phyloP scores from a whole-genome alignment of 37 sponge, comb jelly and placozoan species.

The Tethya wilhelma region DNA sequence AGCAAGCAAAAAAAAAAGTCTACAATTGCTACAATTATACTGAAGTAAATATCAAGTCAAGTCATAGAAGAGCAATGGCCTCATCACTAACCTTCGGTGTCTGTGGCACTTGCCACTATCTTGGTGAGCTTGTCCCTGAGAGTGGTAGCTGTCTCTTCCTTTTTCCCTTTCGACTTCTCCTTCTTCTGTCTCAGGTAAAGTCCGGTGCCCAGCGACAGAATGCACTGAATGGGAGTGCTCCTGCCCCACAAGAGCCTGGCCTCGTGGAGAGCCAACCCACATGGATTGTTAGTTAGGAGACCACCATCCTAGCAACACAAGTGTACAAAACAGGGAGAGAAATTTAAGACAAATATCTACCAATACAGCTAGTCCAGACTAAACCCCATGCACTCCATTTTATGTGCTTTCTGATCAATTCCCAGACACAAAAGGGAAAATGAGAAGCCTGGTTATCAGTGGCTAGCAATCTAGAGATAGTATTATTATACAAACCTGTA shows the following conservation, averaged over 20 bases:
- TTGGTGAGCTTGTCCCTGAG: conserved; percentile 74
- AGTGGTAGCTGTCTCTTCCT: conserved; percentile 19
- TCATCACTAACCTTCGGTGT: conserved; percentile 73
- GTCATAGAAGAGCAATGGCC: neutral
- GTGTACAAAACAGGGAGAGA: no score
- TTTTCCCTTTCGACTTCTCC: neutral
- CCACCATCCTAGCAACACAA: conserved; percentile 95
- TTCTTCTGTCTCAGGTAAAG: conserved; percentile 8
- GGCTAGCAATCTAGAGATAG: no score
- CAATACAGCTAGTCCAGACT: no score
- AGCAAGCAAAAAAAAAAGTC: neutral
- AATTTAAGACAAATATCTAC: no score
- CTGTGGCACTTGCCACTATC: conserved; percentile 79
- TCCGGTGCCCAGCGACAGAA: conserved; percentile 90
- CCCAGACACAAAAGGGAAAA: no score
- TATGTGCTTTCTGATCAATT: no score
- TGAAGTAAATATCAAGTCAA: neutral
- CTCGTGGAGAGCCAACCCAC: conserved; percentile 89
- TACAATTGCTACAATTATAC: no score
- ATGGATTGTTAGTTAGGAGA: conserved; percentile 87
- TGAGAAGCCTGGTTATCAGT: no score
- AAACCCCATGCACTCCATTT: no score
- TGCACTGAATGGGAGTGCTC: conserved; percentile 74
- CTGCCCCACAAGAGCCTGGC: conserved; percentile 78
- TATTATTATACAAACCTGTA: no score